phyloP scores from a whole-genome alignment of 2,888 invertebrate genomes.

The Strigamia crassipes region DNA sequence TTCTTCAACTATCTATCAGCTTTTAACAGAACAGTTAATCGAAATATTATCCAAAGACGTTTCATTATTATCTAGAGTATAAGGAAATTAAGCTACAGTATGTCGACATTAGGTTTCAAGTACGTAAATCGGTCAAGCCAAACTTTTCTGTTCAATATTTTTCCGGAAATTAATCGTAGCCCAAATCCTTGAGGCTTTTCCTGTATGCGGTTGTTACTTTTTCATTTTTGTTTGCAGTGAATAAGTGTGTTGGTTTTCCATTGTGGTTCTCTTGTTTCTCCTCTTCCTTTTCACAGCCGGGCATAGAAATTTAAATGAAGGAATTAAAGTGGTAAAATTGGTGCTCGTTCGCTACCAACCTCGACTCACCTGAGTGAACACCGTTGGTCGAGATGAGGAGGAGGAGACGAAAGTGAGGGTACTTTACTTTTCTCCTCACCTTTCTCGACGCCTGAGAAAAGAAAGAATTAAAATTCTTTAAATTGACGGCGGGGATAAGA shows the following conservation, averaged over 20 bases:
- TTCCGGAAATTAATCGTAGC: conserved; percentile 1
- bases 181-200: conserved; percentile 16
- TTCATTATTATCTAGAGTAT: not conserved
- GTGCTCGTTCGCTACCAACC: conserved; percentile 6
- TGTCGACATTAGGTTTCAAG: not conserved
- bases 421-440: conserved; percentile 12
- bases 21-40: not conserved
- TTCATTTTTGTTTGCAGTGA: not conserved
- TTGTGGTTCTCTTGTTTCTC: conserved; percentile 16
- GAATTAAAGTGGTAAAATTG: conserved; percentile 21
- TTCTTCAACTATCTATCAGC: not conserved
- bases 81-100: not conserved
- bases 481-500: conserved; percentile 1
- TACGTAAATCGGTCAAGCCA: not conserved
- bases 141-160: not conserved
- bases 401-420: not conserved
- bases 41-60: not conserved
- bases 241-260: not conserved
- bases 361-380: conserved; percentile 11
- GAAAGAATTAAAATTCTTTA: conserved; percentile 21
- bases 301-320: conserved; percentile 11
- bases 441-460: not conserved
- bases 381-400: conserved; percentile 11
- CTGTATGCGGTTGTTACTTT: not conserved
- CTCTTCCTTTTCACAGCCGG: not conserved